Conservation (phyloP, 2,113 vertebrate genomes). For the Athene noctua region DNA sequence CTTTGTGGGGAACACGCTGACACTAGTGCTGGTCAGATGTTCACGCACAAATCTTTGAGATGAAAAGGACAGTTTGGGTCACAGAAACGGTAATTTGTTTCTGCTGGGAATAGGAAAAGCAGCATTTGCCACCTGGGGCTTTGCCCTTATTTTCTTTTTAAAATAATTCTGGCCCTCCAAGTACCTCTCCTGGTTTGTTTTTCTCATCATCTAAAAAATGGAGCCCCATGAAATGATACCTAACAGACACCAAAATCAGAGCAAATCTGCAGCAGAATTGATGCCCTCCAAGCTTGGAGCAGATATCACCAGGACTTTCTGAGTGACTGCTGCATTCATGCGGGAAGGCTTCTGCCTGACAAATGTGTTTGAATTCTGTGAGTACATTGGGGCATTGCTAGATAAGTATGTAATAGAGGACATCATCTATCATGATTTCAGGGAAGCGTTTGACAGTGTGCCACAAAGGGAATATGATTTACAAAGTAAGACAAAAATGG, state of each 20-base stretch:
- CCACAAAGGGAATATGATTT: conserved; percentile 45
- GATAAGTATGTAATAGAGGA: conserved; percentile 48
- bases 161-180: not conserved
- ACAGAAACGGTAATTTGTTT: not conserved
- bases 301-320: conserved; percentile 52
- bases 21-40: not conserved
- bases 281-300: conserved; percentile 40
- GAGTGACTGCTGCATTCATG: conserved; percentile 49
- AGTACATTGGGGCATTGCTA: not conserved
- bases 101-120: not conserved
- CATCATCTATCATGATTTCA: conserved; percentile 69
- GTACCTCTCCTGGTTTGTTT: not conserved
- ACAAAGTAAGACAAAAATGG: conserved; percentile 27
- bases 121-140: not conserved
- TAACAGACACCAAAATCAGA: conserved; percentile 7
- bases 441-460: conserved; percentile 52
- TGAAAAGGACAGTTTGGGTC: not conserved
- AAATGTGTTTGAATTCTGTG: conserved; percentile 67
- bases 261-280: conserved; percentile 30
- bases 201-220: not conserved
- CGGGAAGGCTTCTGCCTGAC: conserved; percentile 58
- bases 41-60: rapidly evolving
- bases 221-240: conserved; percentile 8
- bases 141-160: not conserved
- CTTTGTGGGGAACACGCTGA: not conserved